Conservation (phyloP, 2,113 vertebrate genomes). For the Notiomystis cincta region DNA sequence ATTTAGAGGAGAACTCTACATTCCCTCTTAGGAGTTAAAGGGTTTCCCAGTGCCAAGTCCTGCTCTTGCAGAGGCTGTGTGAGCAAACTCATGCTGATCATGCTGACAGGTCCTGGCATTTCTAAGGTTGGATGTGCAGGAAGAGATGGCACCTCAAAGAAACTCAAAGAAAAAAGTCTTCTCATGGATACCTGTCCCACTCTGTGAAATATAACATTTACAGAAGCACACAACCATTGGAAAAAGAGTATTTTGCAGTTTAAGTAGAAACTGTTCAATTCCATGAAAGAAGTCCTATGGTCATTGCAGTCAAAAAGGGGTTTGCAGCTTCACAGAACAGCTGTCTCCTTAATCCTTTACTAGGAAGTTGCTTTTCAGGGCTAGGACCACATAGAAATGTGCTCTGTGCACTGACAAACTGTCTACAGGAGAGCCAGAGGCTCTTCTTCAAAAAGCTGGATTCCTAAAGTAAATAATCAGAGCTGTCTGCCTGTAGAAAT, state of each 20-base stretch:
- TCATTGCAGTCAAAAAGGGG: not conserved
- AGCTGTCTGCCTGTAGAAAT: not conserved
- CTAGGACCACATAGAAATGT: not conserved
- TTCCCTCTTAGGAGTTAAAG: not conserved
- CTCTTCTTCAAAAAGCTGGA: not conserved
- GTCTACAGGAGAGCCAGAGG: not conserved
- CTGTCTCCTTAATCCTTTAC: not conserved
- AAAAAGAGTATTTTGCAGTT: not conserved
- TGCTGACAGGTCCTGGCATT: not conserved
- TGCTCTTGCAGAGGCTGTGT: not conserved
- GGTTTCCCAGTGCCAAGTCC: not conserved
- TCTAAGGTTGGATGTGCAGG: not conserved
- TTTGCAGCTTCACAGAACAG: not conserved
- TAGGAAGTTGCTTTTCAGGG: not conserved
- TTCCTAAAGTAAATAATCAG: not conserved
- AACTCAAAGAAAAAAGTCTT: not conserved
- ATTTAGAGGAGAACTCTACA: not conserved
- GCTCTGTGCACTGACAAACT: not conserved
- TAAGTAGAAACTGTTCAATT: not conserved
- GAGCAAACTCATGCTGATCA: not conserved
- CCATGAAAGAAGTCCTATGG: fast-evolving
- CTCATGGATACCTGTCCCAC: not conserved
- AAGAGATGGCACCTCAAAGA: not conserved
- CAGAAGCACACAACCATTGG: not conserved
- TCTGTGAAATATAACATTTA: not conserved